Conservation (phyloP, 2,113 vertebrate species). For the Aramus guarauna region DNA sequence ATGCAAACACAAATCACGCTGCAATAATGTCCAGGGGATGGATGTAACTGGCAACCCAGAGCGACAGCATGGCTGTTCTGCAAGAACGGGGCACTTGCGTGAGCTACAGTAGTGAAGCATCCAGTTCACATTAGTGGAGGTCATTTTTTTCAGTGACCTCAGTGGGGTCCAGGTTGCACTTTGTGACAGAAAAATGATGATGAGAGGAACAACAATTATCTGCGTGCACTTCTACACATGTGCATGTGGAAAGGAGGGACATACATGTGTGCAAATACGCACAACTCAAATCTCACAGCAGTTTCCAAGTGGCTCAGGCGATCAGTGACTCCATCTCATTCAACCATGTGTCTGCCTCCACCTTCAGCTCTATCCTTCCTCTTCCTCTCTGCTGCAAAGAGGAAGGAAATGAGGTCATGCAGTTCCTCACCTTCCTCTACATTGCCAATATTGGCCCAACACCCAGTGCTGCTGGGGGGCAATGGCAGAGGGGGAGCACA, state of each 20-base stretch:
- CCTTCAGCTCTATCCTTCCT: background rate
- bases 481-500: background rate
- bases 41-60: background rate
- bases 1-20: background rate
- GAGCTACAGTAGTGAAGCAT: background rate
- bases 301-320: background rate
- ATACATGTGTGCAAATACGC: background rate
- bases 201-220: background rate
- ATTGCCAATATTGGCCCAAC: background rate
- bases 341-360: background rate
- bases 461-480: background rate
- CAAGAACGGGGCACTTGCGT: background rate
- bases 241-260: background rate
- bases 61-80: background rate
- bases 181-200: background rate
- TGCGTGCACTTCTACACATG: background rate
- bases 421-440: background rate
- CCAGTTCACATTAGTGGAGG: background rate
- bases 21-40: background rate
- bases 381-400: background rate
- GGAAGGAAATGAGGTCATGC: rapidly evolving
- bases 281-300: background rate
- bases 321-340: background rate
- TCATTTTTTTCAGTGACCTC: background rate
- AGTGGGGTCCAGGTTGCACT: background rate